Conservation (phyloP, 1,140 invertebrate species). For the Colletes latitarsis region DNA sequence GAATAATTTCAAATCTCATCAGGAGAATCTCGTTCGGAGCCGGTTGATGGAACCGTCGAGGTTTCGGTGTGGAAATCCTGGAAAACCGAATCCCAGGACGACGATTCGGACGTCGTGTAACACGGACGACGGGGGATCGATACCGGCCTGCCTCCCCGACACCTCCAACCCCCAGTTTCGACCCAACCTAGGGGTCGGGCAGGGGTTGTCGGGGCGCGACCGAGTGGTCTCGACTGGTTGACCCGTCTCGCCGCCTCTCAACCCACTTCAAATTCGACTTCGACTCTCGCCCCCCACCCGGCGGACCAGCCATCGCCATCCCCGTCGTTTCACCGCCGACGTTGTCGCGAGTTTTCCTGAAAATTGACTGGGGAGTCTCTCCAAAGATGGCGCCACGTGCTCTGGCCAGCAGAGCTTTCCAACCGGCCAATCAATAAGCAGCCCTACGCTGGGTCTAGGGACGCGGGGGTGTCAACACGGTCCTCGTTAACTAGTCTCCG, state of each 20-base stretch:
- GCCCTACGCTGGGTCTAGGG: neutral
- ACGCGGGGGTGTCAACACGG: neutral
- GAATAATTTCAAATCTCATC: conserved; percentile 1
- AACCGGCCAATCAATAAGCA: conserved; percentile 67
- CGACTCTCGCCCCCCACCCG: conserved; percentile 37
- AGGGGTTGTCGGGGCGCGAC: conserved; percentile 68
- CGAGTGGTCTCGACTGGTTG: conserved; percentile 68
- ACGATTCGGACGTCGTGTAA: conserved; percentile 71
- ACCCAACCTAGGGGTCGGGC: conserved; percentile 63
- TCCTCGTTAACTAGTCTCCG: no score
- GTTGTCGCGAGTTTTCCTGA: conserved; percentile 35
- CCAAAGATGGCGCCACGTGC: conserved; percentile 77
- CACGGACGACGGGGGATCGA: conserved; percentile 73
- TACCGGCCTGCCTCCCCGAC: conserved; percentile 61
- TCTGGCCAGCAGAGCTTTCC: conserved; percentile 27
- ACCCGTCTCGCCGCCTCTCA: conserved; percentile 69
- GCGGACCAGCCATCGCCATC: conserved; percentile 16
- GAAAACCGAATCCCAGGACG: conserved; percentile 33
- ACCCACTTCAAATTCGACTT: conserved; percentile 65
- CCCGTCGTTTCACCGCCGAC: conserved; percentile 23
- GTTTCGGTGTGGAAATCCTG: no score
- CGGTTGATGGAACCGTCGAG: neutral
- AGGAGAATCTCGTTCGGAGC: neutral
- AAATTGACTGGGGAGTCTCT: conserved; percentile 61
- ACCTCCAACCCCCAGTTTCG: conserved; percentile 45